Evolutionary conservation across 2,113 vertebrate genomes (phyloP).

Genomic region (Tretioscincus oriximinensis): DNA sequence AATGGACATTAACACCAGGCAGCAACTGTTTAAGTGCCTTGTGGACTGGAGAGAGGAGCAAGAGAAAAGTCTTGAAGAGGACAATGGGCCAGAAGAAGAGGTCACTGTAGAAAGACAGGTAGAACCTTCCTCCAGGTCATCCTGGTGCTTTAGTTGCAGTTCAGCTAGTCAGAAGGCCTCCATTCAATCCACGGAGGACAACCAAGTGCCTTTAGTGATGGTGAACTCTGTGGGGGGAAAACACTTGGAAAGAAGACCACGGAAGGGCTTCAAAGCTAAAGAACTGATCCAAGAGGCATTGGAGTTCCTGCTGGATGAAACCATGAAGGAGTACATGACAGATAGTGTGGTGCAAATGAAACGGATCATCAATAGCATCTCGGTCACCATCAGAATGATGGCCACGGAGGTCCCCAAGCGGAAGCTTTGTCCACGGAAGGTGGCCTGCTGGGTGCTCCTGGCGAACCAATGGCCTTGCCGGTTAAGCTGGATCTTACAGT

Average conservation of each 20-base stretch:
- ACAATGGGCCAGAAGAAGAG: not conserved
- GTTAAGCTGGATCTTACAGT: slow-evolving; percentile 83
- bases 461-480: slow-evolving; percentile 82
- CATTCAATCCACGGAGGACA: not conserved
- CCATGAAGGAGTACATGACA: slow-evolving; percentile 65
- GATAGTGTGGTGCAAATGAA: slow-evolving; percentile 78
- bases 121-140: not conserved
- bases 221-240: not conserved
- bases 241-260: too few species aligned
- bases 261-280: slow-evolving; percentile 37
- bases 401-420: slow-evolving; percentile 42
- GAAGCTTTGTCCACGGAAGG: slow-evolving; percentile 52
- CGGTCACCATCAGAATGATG: slow-evolving; percentile 73
- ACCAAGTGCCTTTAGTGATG: not conserved
- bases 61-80: slow-evolving; percentile 10
- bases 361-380: slow-evolving; percentile 75
- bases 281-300: slow-evolving; percentile 27
- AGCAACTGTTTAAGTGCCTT: slow-evolving; percentile 62
- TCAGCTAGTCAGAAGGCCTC: not conserved
- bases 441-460: slow-evolving; percentile 79
- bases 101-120: not conserved
- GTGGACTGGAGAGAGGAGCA: not conserved
- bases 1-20: slow-evolving; percentile 66
- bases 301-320: slow-evolving; percentile 6
- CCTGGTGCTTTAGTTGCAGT: not conserved